Base-by-base conservation (phyloP, 2,797 vertebrate genomes). In the Hemitrygon akajei region DNA sequence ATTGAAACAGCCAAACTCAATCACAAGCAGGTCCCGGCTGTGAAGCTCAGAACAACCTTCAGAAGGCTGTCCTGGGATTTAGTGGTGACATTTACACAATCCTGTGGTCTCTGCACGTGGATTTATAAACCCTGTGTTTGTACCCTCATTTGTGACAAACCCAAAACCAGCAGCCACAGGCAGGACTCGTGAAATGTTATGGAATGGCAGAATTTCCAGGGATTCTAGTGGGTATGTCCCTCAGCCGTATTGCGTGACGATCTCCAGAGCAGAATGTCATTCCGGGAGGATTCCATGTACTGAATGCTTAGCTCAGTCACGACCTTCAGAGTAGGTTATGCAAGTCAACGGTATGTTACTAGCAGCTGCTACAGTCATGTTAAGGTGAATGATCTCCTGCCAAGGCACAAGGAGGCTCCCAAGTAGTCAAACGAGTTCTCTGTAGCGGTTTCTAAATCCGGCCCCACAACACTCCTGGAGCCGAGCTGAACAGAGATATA, bases 11-110 rank as follows among this genome's bases (percentile, higher is more conserved):
- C 60, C n/a, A 89, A 89, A 66, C n/a, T n/a, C n/a, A 89, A 66
- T 89, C 60, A 34, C n/a, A 69, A 89, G 18, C 60, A 37, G 34
- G 60, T 34, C 20, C 37, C 60, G 66, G n/a, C 86, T 37, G 60
- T 37, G 60, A 89, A 89, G 84, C 89, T 69, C 63, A 89, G 16
- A 66, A 86, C 56, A 60, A 89, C 86, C 63, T 89, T 37, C 60
- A 11, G n/a, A 20, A n/a, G 30, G 12, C 63, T 30, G 20, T 89
- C 66, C 86, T 16, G 69, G 60, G 60, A 18, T 89, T 14, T 63
- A 69, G 20, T 37, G 86, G 18, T 89, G n/a, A 89, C 60, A 89
- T 69, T 37, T 10, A 16, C n/a, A 63, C 20, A n/a, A 69, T 12
- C 14, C 56, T 6, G 0, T n/a, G 84, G n/a, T 16, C 30, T 7